Percentiles rank a stretch among this genome's conserved stretches.
Evolutionary conservation across 2,888 invertebrate genomes (phyloP).

Genomic region (Oscheius sp.): DNA sequence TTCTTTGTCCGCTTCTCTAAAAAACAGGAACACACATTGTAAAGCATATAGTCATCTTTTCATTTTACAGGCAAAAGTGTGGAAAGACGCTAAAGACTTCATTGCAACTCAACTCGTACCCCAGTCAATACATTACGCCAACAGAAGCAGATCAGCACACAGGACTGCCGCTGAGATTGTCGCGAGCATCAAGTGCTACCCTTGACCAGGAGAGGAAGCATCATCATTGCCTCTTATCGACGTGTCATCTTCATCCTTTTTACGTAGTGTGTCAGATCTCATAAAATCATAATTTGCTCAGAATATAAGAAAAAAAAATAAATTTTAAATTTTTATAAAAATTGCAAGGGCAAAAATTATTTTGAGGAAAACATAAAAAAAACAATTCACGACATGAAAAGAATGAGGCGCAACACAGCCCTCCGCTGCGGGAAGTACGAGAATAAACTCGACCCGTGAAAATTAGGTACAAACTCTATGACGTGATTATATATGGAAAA

Average conservation of each 20-base stretch:
- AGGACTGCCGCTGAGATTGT: slow-evolving; percentile 58
- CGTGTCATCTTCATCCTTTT: background rate
- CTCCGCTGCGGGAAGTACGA: slow-evolving; percentile 27
- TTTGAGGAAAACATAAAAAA: background rate
- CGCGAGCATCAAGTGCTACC: slow-evolving; percentile 53
- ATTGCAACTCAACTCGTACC: slow-evolving; percentile 65
- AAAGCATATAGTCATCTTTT: background rate
- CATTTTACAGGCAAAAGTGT: slow-evolving; percentile 62
- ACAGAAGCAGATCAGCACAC: slow-evolving; percentile 48
- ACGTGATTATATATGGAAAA: slow-evolving; percentile 28
- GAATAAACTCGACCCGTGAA: slow-evolving; percentile 29
- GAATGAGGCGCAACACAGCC: slow-evolving; percentile 25
- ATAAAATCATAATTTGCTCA: slow-evolving; percentile 10
- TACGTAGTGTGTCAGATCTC: background rate
- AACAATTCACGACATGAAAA: slow-evolving; percentile 26
- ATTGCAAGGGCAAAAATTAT: background rate
- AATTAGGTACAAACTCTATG: slow-evolving; percentile 32
- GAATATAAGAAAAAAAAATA: background rate
- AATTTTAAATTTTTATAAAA: background rate
- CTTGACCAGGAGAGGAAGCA: slow-evolving; percentile 35
- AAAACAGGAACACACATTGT: slow-evolving; percentile 8
- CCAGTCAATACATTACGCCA: slow-evolving; percentile 62
- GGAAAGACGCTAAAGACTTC: slow-evolving; percentile 70
- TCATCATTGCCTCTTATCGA: background rate
- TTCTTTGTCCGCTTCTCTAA: background rate